Conservation (phyloP, 92 coral and sea anemone genomes). For the Epizoanthus rinbou region DNA sequence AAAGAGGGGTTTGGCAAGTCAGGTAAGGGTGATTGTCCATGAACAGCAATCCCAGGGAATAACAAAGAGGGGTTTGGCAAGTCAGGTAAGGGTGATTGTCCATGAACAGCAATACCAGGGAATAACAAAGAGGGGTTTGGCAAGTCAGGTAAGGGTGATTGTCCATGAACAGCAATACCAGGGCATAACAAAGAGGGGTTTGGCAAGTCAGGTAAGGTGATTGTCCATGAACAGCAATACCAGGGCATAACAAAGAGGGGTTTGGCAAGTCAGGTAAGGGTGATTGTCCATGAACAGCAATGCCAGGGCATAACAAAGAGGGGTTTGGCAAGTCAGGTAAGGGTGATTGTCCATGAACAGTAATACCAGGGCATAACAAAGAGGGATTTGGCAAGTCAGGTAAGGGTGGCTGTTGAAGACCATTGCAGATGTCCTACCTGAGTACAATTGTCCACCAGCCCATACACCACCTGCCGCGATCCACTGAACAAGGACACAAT, state of each 20-base stretch:
- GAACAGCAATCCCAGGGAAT: too few relatives aligned
- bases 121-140: too few relatives aligned
- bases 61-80: too few relatives aligned
- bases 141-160: not conserved
- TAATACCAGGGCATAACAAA: not conserved
- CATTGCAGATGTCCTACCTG: conserved; percentile 64
- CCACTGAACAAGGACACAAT: conserved; percentile 90
- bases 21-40: not conserved
- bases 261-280: not conserved
- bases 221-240: not conserved
- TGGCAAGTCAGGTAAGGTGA: too few relatives aligned
- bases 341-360: not conserved
- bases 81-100: not conserved
- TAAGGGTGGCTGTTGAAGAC: not conserved
- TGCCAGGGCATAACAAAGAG: too few relatives aligned
- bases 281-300: not conserved
- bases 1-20: too few relatives aligned
- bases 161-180: too few relatives aligned
- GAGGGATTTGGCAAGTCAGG: too few relatives aligned
- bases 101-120: not conserved
- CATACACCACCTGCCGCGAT: conserved; percentile 94
- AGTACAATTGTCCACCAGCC: conserved; percentile 90
- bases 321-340: too few relatives aligned
- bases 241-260: too few relatives aligned
- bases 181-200: too few relatives aligned